These are phyloP conservation scores for Hylaeus anthracinus DNA, from an alignment of 1,140 invertebrate genomes.

Conservation along the genomic window DNA sequence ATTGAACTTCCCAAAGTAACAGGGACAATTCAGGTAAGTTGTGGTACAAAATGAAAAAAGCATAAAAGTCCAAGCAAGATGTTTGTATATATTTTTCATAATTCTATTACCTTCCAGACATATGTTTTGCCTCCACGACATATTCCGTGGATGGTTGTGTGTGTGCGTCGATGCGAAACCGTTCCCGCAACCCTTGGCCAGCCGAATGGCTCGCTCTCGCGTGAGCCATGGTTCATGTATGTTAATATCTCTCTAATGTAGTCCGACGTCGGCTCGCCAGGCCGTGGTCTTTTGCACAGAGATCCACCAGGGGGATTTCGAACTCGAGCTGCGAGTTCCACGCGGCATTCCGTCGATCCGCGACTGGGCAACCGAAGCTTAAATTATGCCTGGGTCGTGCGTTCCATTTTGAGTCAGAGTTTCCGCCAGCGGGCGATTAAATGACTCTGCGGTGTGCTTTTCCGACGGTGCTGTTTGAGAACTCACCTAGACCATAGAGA, in stretches of 20 bases:
- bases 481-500: no score
- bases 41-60: no score
- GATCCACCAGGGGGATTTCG: slow-evolving; percentile 42
- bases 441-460: slow-evolving; percentile 4
- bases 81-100: no score
- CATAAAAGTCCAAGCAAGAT: no score
- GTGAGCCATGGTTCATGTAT: slow-evolving; percentile 24
- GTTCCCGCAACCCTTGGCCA: neutral
- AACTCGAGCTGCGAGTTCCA: slow-evolving; percentile 31
- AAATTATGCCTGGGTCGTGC: slow-evolving; percentile 39
- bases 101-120: no score
- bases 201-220: neutral
- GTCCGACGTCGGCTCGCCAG: slow-evolving; percentile 25
- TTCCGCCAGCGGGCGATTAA: slow-evolving; percentile 37
- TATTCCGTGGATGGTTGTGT: neutral
- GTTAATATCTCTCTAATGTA: slow-evolving; percentile 54
- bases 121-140: no score
- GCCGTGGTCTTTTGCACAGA: neutral
- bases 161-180: slow-evolving; percentile 6
- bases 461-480: neutral
- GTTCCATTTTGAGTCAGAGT: neutral
- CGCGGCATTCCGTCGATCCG: slow-evolving; percentile 31
- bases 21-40: no score
- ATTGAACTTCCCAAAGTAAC: no score
- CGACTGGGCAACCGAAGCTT: slow-evolving; percentile 18